A percentile compares a stretch with the other conserved stretches of the same genome.
Evolutionary conservation across 2,888 invertebrate genomes (phyloP).

Genomic region (Oxyscelio sp.): DNA sequence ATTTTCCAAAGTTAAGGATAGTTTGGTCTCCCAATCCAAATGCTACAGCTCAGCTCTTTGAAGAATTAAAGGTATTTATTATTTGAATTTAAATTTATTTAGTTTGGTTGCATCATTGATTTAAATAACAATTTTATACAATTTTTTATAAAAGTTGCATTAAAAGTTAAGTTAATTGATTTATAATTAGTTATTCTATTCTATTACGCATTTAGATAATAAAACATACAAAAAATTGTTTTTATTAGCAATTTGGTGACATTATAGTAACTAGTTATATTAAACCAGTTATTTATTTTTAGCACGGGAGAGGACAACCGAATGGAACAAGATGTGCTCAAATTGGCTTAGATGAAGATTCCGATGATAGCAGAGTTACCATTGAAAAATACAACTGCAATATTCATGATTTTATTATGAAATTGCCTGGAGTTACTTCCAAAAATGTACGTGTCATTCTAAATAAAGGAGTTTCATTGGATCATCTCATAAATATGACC

Average conservation of each 20-base stretch:
- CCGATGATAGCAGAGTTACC: conserved; percentile 88
- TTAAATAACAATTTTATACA: no score
- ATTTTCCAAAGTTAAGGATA: conserved; percentile 97
- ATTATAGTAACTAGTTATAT: no score
- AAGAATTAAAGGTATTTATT: conserved; percentile 97
- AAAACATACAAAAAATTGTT: no score
- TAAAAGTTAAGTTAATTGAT: no score
- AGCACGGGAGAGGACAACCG: conserved; percentile 95
- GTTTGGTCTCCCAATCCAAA: conserved; percentile 99
- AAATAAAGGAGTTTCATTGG: conserved; percentile 92
- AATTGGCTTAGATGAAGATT: conserved; percentile 91
- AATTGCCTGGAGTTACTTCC: conserved; percentile 96
- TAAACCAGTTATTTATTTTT: no score
- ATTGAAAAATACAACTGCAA: conserved; percentile 92
- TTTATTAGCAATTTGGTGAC: no score
- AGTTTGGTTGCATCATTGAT: no score
- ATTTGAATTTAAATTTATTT: no score
- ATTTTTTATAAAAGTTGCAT: no score
- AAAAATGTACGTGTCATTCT: conserved; percentile 95
- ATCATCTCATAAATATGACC: conserved; percentile 90
- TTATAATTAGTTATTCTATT: no score
- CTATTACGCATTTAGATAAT: no score
- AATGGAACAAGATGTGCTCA: conserved; percentile 92
- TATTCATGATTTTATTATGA: conserved; percentile 94
- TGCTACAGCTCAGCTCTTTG: conserved; percentile 98